Evolutionary conservation across 2,888 invertebrate genomes (phyloP).

Genomic region (Lasioglossum malachurum): DNA sequence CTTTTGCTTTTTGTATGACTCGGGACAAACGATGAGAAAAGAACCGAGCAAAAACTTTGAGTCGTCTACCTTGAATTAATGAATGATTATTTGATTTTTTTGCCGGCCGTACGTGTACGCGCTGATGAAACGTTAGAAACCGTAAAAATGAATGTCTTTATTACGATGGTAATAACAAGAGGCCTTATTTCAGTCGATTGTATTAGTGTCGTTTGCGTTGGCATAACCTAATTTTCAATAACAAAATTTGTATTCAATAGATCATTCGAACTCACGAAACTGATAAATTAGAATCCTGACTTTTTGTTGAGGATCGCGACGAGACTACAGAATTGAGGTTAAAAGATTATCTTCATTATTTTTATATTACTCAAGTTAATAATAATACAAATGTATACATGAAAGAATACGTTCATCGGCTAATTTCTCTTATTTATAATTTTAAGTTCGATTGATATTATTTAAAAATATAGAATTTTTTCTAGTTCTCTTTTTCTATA

Average conservation of each 20-base stretch:
- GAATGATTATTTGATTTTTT: constrained; percentile 21
- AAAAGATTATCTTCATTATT: not conserved
- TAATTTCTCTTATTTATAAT: not conserved
- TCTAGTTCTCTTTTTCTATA: not conserved
- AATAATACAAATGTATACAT: not conserved
- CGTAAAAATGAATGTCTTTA: not conserved
- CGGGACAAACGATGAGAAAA: constrained; percentile 3
- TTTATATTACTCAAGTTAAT: not conserved
- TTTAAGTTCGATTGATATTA: not conserved
- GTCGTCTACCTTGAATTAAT: constrained; percentile 80
- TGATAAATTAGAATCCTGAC: not conserved
- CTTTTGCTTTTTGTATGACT: not conserved
- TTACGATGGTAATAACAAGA: constrained; percentile 7
- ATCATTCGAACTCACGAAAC: not conserved
- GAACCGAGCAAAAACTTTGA: constrained; percentile 72
- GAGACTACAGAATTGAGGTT: not conserved
- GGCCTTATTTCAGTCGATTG: not conserved
- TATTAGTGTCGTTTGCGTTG: not conserved
- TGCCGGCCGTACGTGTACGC: not conserved
- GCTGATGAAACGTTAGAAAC: constrained; percentile 2
- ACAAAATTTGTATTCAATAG: not conserved
- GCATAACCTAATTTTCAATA: not conserved
- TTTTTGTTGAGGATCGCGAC: not conserved
- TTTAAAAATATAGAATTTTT: not conserved
- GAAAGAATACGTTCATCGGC: not conserved